phyloP scores from a whole-genome alignment of 2,113 vertebrate species.

The Labeo catla region DNA sequence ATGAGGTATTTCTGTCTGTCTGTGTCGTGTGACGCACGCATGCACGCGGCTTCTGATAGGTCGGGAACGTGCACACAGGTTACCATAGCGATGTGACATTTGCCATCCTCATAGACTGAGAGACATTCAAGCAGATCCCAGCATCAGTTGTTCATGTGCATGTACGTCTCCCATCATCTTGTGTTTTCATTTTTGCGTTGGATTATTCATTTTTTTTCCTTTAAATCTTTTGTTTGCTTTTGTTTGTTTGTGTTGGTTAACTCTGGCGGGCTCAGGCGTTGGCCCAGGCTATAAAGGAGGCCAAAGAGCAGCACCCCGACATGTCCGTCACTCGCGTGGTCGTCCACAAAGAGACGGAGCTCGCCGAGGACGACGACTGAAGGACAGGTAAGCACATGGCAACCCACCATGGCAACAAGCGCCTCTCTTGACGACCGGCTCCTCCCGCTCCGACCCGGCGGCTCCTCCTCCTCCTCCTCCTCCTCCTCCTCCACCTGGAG shows the following conservation, averaged over 20 bases:
- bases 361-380: slow-evolving; percentile 89
- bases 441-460: background rate
- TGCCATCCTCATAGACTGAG: background rate
- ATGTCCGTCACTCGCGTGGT: slow-evolving; percentile 99
- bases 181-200: background rate
- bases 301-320: slow-evolving; percentile 98
- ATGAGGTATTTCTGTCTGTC: background rate
- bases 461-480: background rate
- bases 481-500: background rate
- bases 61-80: background rate
- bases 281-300: slow-evolving; percentile 99
- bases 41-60: background rate
- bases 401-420: background rate
- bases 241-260: slow-evolving; percentile 62
- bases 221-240: slow-evolving; percentile 39
- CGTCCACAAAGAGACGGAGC: slow-evolving; percentile 97
- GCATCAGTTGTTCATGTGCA: background rate
- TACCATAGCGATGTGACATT: slow-evolving; percentile 23
- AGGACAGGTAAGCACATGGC: slow-evolving; percentile 50
- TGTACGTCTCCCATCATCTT: slow-evolving; percentile 8
- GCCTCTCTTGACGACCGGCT: background rate
- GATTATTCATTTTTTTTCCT: background rate
- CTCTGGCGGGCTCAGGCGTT: slow-evolving; percentile 81
- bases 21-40: background rate
- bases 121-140: background rate